phyloP scores from a whole-genome alignment of 2,888 invertebrate genomes.

The Scaptomyza caliginosa region DNA sequence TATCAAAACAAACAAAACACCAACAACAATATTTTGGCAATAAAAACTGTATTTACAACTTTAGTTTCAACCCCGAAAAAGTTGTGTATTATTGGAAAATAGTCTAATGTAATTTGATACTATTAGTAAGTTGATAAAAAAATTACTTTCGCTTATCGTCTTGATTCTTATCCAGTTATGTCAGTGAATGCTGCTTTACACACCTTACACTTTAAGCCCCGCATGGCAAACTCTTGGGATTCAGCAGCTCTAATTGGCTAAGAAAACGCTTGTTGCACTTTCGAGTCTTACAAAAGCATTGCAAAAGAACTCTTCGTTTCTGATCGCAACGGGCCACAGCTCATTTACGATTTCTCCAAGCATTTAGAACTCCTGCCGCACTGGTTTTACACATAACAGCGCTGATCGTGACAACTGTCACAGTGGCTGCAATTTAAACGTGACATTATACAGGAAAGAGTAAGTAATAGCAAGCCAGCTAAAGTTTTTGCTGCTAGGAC shows the following conservation, averaged over 20 bases:
- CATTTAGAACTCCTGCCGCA: not conserved
- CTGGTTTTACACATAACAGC: too few relatives aligned
- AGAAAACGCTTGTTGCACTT: not conserved
- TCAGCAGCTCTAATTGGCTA: not conserved
- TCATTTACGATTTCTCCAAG: not conserved
- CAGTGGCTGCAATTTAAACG: not conserved
- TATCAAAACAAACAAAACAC: slow-evolving; percentile 25
- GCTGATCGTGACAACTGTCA: not conserved
- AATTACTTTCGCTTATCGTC: too few relatives aligned
- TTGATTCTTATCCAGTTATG: too few relatives aligned
- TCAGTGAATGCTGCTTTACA: too few relatives aligned
- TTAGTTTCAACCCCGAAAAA: slow-evolving; percentile 34
- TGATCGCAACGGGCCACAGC: not conserved
- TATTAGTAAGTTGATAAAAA: too few relatives aligned
- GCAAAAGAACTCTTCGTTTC: not conserved
- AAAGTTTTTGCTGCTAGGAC: not conserved
- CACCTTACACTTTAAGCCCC: too few relatives aligned
- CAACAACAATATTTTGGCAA: slow-evolving; percentile 47
- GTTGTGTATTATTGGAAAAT: slow-evolving; percentile 38
- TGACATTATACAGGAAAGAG: too few relatives aligned
- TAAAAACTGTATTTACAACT: slow-evolving; percentile 52
- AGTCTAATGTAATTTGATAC: too few relatives aligned
- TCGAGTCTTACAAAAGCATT: not conserved
- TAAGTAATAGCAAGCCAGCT: not conserved
- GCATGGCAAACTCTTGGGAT: too few relatives aligned